Base-by-base conservation (phyloP, 1,140 invertebrate species). In the Glomeris maerens region DNA sequence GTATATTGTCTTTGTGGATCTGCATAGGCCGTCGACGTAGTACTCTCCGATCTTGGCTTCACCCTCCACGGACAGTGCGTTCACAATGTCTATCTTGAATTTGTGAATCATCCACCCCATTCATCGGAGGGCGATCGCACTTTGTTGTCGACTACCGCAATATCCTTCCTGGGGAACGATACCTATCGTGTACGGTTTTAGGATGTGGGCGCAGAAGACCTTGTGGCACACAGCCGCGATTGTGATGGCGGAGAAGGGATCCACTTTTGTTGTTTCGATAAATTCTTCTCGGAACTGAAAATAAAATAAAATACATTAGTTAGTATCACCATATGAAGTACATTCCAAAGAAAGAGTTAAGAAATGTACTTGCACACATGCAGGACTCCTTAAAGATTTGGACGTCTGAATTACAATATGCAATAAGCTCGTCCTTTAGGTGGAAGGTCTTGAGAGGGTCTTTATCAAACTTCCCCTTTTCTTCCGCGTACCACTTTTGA, bases 211-310 rank as follows among this genome's bases (percentile, higher is more conserved):
- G 28, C 40, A 21, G 23, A 44, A 55, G 0, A 45, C 26, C 23
- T 31, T n/a, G 45, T 54, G 46, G 25, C 52, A 54, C 0, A 22
- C 47, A 1, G 42, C 39, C 10, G 53, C 26, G 21, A 54, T 39
- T n/a, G 53, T 54, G 1, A 53, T 20, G 27, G 41, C 28, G 21
- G 17, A 22, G 2, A 54, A 53, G 20, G 53, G 44, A 31, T 54
- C 49, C n/a, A 54, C 27, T 13, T 21, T 14, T 1, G 25, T 13
- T 22, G 27, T 13, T 14, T 31, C 21, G 20, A 50, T 10, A 23
- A 27, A 51, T n/a, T n/a, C n/a, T n/a, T n/a, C n/a, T n/a, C n/a
- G n/a, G n/a, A n/a, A n/a, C n/a, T n/a, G n/a, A n/a, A n/a, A n/a
- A n/a, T n/a, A n/a, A n/a, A n/a, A n/a, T n/a, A n/a, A n/a, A n/a